Base-by-base conservation (phyloP, 2,888 invertebrate genomes). In the Papilio gigon region DNA sequence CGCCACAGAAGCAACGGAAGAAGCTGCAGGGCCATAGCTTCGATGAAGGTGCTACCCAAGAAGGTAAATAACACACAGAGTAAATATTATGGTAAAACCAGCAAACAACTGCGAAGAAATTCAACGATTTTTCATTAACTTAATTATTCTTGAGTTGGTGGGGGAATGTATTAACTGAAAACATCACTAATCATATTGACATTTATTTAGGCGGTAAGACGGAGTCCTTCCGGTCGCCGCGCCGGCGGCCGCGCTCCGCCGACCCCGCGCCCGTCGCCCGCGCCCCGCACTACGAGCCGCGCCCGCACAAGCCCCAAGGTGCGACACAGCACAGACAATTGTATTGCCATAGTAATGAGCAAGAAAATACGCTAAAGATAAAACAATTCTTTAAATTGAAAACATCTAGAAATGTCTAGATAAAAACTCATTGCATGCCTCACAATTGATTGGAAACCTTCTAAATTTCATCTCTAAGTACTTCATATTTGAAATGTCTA, bases 241-340 rank as follows among this genome's bases (percentile, higher is more conserved):
- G 96, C 80, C 95, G 96, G 74, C 95, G 96, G 78, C 94, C 95
- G 60, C 93, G 94, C 80, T 94, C 95, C 20, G 94, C 94, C 44
- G 93, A 94, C 78, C 93, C 94, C 0, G 90, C 85, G 72, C 86
- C 86, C 30, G 82, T 73, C 17, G 77, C 79, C 66, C 74, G 83
- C 71, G 83, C 82, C 1, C 81, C 85, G 66, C 86, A 82, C 71
- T 88, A 90, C 76, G 89, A 94, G 84, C 95, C 95, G 84, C 93
- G 95, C 81, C 95, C 95, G 84, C 94, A 94, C 93, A 95, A 95
- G 93, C 94, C 92, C 8, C 89, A 89, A 68, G 92, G 92, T 92
- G 68, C 81, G 84, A n/a, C 14, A 37, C 17, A 25, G 37, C 59
- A 59, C 37, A 59, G 33, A 37, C 14, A 22, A 33, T 17, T 58